Evolutionary conservation across 2,797 vertebrate genomes (phyloP).

Genomic region (Emydoidea blandingii): DNA sequence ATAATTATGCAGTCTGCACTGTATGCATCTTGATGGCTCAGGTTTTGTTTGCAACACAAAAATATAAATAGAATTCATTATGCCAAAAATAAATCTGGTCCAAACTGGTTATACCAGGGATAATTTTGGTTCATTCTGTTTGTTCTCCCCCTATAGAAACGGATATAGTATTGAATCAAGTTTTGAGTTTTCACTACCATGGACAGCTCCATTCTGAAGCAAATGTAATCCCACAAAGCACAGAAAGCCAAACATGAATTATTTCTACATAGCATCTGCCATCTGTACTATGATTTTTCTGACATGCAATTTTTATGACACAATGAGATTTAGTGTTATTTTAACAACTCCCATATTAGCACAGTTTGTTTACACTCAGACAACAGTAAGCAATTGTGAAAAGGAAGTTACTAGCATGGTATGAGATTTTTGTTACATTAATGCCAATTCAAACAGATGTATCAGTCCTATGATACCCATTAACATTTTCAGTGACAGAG

Average conservation of each 20-base stretch:
- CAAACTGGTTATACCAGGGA: not conserved
- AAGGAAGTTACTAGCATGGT: not conserved
- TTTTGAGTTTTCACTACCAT: not conserved
- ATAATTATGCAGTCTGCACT: not conserved
- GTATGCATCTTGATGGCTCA: not conserved
- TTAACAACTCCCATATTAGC: conserved; percentile 12
- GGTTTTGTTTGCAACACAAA: not conserved
- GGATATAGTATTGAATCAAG: not conserved
- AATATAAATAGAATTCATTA: not conserved
- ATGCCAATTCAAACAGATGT: conserved; percentile 45
- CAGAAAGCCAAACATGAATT: not conserved
- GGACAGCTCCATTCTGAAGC: not conserved
- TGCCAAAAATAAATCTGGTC: not conserved
- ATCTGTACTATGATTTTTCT: not conserved
- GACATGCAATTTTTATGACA: conserved; percentile 1
- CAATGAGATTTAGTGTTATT: not conserved
- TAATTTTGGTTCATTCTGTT: not conserved
- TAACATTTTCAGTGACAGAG: conserved; percentile 56
- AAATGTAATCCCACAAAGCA: not conserved
- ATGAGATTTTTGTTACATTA: conserved; percentile 15
- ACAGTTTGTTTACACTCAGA: conserved; percentile 32
- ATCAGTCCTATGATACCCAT: conserved; percentile 27
- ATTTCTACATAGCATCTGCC: not conserved
- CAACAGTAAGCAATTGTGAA: not conserved
- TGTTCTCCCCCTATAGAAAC: not conserved